Percentiles rank a stretch among this genome's conserved stretches.
phyloP scores from a whole-genome alignment of 1,140 invertebrate genomes.

The Ostrea edulis region DNA sequence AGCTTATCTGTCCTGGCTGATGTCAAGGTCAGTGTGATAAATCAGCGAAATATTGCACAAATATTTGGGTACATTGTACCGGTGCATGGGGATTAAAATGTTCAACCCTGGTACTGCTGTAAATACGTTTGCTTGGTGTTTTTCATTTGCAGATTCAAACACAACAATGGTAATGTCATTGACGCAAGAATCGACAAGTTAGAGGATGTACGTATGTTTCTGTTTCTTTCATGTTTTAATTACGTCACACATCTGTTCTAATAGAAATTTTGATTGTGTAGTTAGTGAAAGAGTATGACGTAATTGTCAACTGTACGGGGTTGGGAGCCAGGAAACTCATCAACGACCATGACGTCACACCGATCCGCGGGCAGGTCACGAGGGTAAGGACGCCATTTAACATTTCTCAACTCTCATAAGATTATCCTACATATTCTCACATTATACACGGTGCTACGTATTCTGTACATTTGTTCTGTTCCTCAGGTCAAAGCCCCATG shows the following conservation, averaged over 20 bases:
- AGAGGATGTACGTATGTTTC: background rate
- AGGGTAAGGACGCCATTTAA: slow-evolving; percentile 82
- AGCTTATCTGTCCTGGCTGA: slow-evolving; percentile 51
- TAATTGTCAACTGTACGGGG: slow-evolving; percentile 94
- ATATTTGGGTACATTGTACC: background rate
- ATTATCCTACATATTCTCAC: background rate
- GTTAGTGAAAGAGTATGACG: slow-evolving; percentile 83
- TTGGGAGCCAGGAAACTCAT: slow-evolving; percentile 89
- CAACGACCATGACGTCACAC: slow-evolving; percentile 87
- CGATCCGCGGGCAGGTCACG: slow-evolving; percentile 91
- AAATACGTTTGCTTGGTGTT: background rate
- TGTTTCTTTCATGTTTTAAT: background rate
- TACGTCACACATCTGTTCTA: too few relatives aligned
- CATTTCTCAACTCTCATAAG: background rate
- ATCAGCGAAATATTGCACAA: background rate
- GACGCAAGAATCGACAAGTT: background rate
- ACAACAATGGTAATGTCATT: background rate
- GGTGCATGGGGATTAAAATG: background rate
- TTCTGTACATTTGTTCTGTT: background rate
- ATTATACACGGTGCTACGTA: background rate
- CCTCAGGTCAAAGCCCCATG: slow-evolving; percentile 86
- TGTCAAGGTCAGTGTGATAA: slow-evolving; percentile 49
- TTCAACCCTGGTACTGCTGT: background rate
- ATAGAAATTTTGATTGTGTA: slow-evolving; percentile 42
- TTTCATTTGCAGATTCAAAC: background rate